Evolutionary conservation across 92 coral and sea anemone species (phyloP).

Genomic region (Phenganax stokvisi): DNA sequence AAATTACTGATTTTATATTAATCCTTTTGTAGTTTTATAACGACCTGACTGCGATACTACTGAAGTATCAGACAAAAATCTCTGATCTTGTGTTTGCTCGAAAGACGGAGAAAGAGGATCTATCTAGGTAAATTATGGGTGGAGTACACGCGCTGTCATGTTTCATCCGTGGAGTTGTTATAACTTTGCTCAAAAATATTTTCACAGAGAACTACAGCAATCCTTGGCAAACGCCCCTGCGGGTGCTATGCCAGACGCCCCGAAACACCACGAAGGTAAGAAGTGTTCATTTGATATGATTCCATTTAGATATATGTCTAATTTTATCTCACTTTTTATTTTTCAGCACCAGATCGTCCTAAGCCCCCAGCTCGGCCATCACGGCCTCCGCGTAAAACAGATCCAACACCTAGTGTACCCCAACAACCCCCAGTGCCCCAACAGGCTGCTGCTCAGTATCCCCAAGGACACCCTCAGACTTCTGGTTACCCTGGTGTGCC

Average conservation of each 20-base stretch:
- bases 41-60: slow-evolving; percentile 83
- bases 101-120: slow-evolving; percentile 89
- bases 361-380: slow-evolving; percentile 36
- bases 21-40: slow-evolving; percentile 76
- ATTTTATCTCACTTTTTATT: not conserved
- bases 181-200: not conserved
- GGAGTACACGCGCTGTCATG: no score
- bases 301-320: not conserved
- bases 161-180: not conserved
- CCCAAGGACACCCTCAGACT: slow-evolving; percentile 44
- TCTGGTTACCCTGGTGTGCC: slow-evolving; percentile 51
- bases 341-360: slow-evolving; percentile 20
- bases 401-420: slow-evolving; percentile 49
- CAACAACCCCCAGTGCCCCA: slow-evolving; percentile 25
- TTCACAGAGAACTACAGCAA: slow-evolving; percentile 73
- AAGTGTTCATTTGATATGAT: slow-evolving; percentile 19
- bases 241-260: slow-evolving; percentile 67
- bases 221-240: slow-evolving; percentile 85
- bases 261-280: slow-evolving; percentile 72
- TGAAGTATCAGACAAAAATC: slow-evolving; percentile 79
- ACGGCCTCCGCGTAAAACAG: slow-evolving; percentile 39
- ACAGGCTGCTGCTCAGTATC: no score
- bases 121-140: slow-evolving; percentile 59
- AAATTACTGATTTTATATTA: not conserved
- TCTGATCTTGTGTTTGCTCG: slow-evolving; percentile 95